Evolutionary conservation across 2,888 invertebrate species (phyloP), one percentile per base, ranked within the genome.

Genomic region (Prosopocoilus inquinatus): DNA sequence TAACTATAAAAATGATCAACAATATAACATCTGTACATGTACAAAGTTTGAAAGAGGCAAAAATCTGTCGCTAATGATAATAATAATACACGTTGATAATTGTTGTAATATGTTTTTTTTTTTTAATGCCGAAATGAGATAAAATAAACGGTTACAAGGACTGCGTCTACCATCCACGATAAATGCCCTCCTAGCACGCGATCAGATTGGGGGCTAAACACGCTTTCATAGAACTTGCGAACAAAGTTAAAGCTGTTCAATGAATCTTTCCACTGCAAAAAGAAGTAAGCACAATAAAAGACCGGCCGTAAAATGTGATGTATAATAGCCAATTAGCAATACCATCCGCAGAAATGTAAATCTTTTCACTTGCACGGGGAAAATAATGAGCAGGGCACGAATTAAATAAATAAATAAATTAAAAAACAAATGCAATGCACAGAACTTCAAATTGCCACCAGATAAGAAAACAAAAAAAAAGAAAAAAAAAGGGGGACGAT

Each of bases 401-500:
- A 41, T 41, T 41, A 41, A 16, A 41, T 41, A 13, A 38, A 38
- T 11, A 38, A n/a, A n/a, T n/a, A n/a, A n/a, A n/a, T n/a, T n/a
- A n/a, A n/a, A n/a, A n/a, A n/a, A n/a, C n/a, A n/a, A n/a, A n/a
- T n/a, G n/a, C n/a, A n/a, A n/a, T n/a, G n/a, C n/a, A 7, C 20
- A 28, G 5, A 28, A 28, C 5, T 28, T 28, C 20, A 28, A 28
- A 28, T 28, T 28, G 20, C 20, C 20, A 4, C n/a, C 47, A 47
- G 34, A 5, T 16, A 36, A 47, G 34, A 5, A 12, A 36, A 28
- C 20, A 3, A 9, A n/a, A 11, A 15, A n/a, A 15, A 44, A 45
- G 28, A 44, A 48, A 49, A 44, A 43, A 49, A 50, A 28, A 13
- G 20, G 32, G 4, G n/a, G 41, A 53, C 41, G 47, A 55, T 11